Conservation (phyloP, 2,797 vertebrate genomes). For the Danio tinwini region DNA sequence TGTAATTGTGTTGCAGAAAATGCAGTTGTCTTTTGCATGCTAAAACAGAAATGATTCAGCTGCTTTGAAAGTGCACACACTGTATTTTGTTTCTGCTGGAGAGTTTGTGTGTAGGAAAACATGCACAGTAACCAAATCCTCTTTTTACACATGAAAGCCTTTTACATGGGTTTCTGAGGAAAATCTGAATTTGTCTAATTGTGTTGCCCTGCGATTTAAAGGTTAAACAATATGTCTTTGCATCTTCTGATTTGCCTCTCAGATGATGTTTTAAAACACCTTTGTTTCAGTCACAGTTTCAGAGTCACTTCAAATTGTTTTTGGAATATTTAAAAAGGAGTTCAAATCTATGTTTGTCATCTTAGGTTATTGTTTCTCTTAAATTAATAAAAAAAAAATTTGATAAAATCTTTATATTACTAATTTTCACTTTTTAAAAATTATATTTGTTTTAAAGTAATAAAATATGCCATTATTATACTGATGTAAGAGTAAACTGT, state of each 20-base stretch:
- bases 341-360: not conserved
- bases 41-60: not conserved
- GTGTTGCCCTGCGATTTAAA: not conserved
- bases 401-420: no score
- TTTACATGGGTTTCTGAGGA: constrained; percentile 6
- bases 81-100: not conserved
- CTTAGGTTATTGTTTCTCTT: not conserved
- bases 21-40: not conserved
- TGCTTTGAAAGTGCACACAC: not conserved
- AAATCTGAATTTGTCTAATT: constrained; percentile 20
- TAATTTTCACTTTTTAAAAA: no score
- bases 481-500: no score
- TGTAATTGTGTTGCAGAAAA: not conserved
- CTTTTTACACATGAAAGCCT: constrained; percentile 6
- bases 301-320: not conserved
- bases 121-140: constrained; percentile 6
- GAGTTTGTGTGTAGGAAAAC: not conserved
- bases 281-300: not conserved
- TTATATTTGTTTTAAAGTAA: no score
- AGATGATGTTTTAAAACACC: not conserved
- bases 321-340: no score
- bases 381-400: not conserved
- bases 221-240: not conserved
- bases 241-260: constrained; percentile 2
- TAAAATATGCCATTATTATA: no score